phyloP scores from a whole-genome alignment of 1,140 invertebrate genomes.

The Trichoplusia ni region DNA sequence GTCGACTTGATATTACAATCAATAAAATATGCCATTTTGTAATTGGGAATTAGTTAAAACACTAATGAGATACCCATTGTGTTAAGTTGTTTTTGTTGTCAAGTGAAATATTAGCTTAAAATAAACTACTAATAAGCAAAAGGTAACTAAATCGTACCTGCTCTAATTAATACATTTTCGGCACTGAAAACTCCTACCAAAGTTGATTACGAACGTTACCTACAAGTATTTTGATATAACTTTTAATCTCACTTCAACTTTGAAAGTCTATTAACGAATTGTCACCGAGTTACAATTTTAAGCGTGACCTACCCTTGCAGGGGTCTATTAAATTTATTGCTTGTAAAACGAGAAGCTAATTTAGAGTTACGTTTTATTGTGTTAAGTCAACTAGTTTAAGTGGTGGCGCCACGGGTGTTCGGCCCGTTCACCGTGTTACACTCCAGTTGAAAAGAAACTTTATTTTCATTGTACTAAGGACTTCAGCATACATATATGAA shows the following conservation, averaged over 20 bases:
- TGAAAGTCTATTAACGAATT: conserved; percentile 52
- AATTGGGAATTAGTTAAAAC: too few species aligned
- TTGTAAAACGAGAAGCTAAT: conserved; percentile 80
- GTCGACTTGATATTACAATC: too few species aligned
- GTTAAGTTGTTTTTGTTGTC: too few species aligned
- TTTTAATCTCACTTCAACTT: conserved; percentile 33
- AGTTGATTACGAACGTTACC: neutral
- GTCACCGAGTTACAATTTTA: conserved; percentile 69
- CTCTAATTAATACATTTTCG: too few species aligned
- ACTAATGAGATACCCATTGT: too few species aligned
- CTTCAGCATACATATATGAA: conserved; percentile 8
- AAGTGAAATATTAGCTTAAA: too few species aligned
- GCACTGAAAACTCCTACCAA: too few species aligned
- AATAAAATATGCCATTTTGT: too few species aligned
- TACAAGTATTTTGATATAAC: conserved; percentile 18
- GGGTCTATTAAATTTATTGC: conserved; percentile 77
- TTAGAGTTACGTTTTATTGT: conserved; percentile 78
- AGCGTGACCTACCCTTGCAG: conserved; percentile 52
- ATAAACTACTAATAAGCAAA: too few species aligned
- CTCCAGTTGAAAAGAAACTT: conserved; percentile 40
- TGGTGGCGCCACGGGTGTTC: conserved; percentile 62
- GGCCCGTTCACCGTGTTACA: conserved; percentile 31
- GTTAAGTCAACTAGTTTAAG: conserved; percentile 73
- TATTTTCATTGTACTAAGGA: conserved; percentile 32
- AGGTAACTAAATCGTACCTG: too few species aligned